Evolutionary conservation across 2,797 vertebrate species (phyloP).

Genomic region (Smutsia temminckii): DNA sequence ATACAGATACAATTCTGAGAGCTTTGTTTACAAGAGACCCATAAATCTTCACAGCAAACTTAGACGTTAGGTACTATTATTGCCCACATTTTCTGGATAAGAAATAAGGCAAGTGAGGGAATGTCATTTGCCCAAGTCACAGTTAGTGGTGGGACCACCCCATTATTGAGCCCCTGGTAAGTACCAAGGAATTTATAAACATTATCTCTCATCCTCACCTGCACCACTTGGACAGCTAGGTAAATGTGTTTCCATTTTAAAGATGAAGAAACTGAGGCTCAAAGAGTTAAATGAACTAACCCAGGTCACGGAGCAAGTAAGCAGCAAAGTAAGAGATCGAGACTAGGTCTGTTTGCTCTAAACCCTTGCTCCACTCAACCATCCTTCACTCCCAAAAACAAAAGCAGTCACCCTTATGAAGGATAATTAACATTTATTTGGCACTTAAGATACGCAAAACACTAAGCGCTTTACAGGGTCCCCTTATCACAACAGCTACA

Average conservation of each 20-base stretch:
- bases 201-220: background rate
- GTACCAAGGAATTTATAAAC: background rate
- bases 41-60: background rate
- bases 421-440: background rate
- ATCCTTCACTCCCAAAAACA: background rate
- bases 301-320: background rate
- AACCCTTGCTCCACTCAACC: background rate
- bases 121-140: background rate
- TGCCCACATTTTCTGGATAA: background rate
- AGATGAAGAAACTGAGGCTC: background rate
- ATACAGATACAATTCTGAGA: background rate
- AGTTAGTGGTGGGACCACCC: background rate
- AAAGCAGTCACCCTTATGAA: background rate
- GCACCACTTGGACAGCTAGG: background rate
- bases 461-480: background rate
- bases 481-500: background rate
- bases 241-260: background rate
- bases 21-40: background rate
- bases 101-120: background rate
- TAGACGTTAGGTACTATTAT: background rate
- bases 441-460: background rate
- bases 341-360: background rate
- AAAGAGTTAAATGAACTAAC: background rate
- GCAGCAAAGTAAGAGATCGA: background rate
- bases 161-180: background rate